These are phyloP conservation scores for Tapirus terrestris DNA, from an alignment of 2,113 vertebrate species.

Conservation along the genomic window DNA sequence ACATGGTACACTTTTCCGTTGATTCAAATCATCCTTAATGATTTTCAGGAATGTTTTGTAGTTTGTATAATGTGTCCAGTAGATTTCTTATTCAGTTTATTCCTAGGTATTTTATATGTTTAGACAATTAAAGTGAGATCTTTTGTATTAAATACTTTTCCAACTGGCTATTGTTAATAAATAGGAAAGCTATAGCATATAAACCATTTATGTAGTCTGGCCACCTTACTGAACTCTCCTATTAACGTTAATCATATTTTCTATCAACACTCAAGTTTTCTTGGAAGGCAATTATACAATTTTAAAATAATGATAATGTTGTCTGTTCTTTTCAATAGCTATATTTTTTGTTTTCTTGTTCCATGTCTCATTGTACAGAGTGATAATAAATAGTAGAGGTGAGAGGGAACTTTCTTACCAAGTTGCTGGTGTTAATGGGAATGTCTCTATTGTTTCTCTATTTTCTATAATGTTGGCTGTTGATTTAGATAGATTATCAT, in stretches of 20 bases:
- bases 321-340: neutral
- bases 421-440: neutral
- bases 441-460: neutral
- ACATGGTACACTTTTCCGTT: neutral
- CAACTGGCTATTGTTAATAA: neutral
- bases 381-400: neutral
- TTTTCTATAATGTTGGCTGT: neutral
- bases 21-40: neutral
- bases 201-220: neutral
- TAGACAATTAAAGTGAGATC: neutral
- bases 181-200: neutral
- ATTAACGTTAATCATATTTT: conserved; percentile 27
- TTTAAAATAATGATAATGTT: neutral
- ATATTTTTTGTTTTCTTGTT: neutral
- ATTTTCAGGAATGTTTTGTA: neutral
- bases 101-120: neutral
- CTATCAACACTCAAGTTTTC: neutral
- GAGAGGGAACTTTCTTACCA: neutral
- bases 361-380: neutral
- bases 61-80: neutral
- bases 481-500: neutral
- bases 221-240: neutral
- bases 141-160: conserved; percentile 10
- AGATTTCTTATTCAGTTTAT: conserved; percentile 5
- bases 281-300: neutral